Conservation (phyloP, 2,113 vertebrate genomes). For the Steatornis caripensis region DNA sequence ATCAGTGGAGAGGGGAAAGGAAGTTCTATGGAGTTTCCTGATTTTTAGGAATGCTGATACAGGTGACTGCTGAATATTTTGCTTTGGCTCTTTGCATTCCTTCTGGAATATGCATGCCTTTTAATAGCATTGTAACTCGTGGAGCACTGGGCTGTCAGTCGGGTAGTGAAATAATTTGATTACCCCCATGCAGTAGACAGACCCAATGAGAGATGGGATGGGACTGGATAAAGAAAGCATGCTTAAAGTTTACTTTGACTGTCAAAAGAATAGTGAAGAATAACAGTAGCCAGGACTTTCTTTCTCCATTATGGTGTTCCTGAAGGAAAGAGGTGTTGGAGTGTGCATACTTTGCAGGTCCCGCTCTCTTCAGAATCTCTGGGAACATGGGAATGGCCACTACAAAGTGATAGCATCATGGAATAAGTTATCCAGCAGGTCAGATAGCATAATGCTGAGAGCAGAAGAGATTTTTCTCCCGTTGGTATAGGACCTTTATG, state of each 20-base stretch:
- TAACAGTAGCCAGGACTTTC: background rate
- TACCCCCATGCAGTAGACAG: background rate
- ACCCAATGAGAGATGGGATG: background rate
- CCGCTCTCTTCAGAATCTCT: background rate
- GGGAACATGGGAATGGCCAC: background rate
- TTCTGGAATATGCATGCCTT: background rate
- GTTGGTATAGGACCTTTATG: background rate
- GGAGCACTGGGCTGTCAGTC: background rate
- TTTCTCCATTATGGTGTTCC: background rate
- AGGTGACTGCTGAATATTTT: conserved; percentile 4
- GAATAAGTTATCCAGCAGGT: background rate
- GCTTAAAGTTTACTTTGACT: background rate
- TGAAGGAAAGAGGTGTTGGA: background rate
- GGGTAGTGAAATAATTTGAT: conserved; percentile 21
- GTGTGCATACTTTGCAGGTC: background rate
- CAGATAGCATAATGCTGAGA: background rate
- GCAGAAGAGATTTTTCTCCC: background rate
- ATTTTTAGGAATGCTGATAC: background rate
- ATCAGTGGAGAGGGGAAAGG: background rate
- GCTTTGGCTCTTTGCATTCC: background rate
- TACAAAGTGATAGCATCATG: background rate
- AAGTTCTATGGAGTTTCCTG: background rate
- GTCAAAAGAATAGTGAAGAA: background rate
- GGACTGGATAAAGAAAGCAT: background rate
- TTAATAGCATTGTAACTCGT: background rate